A percentile compares a stretch with the other conserved stretches of the same genome.
These are phyloP conservation scores for human (Homo sapiens) DNA, from an alignment of 2,113 vertebrate species.

Conservation along the genomic window GRCh38 chr17:44404501-44405000, in stretches of 20 bases:
- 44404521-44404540: not conserved
- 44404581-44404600: not conserved
- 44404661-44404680: not conserved
- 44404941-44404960: not conserved
- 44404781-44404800: not conserved
- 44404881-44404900: not conserved
- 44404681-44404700: not conserved
- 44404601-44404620: not conserved
- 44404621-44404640: not conserved
- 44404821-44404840: not conserved
- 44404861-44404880: not conserved
- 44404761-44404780: not conserved
- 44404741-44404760: constrained; percentile 23
- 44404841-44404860: not conserved
- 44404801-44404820: not conserved
- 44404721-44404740: not conserved
- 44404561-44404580: not conserved
- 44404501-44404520: not conserved
- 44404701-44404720: not conserved
- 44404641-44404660: not conserved
- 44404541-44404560: not conserved
- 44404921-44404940: not conserved
- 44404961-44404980: not conserved
- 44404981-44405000: not conserved
- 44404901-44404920: not conserved